Conservation (phyloP, 2,113 vertebrate species). For the Cebus imitator region DNA sequence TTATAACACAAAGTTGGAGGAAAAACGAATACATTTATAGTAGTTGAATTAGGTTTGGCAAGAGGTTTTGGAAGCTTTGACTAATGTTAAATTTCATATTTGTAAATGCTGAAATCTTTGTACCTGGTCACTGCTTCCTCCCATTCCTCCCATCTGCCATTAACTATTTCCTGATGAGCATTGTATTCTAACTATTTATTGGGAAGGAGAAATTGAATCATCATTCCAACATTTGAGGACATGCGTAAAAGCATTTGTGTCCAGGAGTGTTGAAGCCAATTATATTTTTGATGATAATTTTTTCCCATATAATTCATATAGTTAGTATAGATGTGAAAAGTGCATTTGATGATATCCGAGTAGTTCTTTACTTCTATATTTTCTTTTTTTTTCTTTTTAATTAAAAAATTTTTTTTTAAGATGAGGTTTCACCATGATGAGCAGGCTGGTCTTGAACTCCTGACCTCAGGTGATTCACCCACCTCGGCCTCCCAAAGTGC, state of each 20-base stretch:
- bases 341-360: background rate
- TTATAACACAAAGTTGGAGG: background rate
- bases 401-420: too few species aligned
- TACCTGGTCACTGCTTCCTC: background rate
- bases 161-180: background rate
- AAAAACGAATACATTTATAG: background rate
- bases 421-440: too few species aligned
- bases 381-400: background rate
- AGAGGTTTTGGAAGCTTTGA: slow-evolving; percentile 12
- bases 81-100: background rate
- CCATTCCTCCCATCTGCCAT: background rate
- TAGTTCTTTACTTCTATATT: background rate
- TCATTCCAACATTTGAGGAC: background rate
- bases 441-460: too few species aligned
- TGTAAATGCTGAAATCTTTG: background rate
- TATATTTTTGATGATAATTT: background rate
- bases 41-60: background rate
- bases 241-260: background rate
- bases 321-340: background rate
- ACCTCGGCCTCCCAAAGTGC: too few species aligned
- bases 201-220: background rate
- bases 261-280: background rate
- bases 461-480: too few species aligned
- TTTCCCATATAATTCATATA: background rate
- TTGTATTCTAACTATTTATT: background rate